Conservation (phyloP, 2,113 vertebrate species). For the Emydocephalus ijimae region DNA sequence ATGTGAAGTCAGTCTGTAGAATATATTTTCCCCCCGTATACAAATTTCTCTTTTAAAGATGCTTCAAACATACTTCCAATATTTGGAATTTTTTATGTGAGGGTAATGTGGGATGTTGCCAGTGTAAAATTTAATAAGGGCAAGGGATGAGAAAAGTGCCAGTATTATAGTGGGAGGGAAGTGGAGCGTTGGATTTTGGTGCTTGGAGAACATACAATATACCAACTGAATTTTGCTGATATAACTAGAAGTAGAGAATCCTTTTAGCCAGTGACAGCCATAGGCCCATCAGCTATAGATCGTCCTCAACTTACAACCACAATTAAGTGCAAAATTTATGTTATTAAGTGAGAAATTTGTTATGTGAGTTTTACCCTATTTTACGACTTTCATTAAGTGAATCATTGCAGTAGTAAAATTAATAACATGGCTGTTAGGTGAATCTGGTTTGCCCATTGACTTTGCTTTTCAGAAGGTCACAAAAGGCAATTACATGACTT, state of each 20-base stretch:
- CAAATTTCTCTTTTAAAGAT: background rate
- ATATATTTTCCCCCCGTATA: background rate
- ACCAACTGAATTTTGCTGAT: background rate
- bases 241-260: background rate
- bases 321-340: no score
- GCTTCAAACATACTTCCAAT: background rate
- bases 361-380: no score
- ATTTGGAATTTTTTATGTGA: background rate
- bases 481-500: no score
- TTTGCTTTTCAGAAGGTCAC: no score
- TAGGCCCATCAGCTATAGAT: background rate
- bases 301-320: no score
- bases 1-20: background rate
- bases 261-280: background rate
- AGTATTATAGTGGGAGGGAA: background rate
- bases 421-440: no score
- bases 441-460: no score
- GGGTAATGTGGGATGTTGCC: background rate
- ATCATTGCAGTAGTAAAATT: no score
- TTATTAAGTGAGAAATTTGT: no score
- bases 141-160: background rate
- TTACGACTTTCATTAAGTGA: no score
- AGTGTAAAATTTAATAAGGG: background rate
- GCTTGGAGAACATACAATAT: background rate
- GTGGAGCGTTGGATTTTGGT: background rate